These are phyloP conservation scores for Neosilurus hyrtlii DNA, from an alignment of 2,797 vertebrate genomes.

Conservation along the genomic window DNA sequence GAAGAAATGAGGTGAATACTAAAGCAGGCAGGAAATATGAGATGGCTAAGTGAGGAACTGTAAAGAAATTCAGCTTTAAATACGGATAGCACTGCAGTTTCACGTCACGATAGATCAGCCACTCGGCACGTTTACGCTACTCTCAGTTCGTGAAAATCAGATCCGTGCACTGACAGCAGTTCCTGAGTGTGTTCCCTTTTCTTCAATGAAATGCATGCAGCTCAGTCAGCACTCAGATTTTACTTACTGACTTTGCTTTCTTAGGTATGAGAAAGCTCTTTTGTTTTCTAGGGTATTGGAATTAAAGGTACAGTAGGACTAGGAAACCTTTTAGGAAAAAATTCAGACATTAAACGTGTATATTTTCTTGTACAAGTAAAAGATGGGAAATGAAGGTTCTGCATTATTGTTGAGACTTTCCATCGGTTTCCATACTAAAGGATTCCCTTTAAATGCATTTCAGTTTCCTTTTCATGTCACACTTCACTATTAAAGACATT, in stretches of 20 bases:
- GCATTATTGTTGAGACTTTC: not conserved
- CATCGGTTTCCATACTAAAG: not conserved
- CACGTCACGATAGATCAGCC: not conserved
- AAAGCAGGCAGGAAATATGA: not conserved
- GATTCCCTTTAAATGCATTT: not conserved
- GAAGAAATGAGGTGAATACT: slow-evolving; percentile 22
- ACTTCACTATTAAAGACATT: not conserved
- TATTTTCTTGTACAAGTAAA: not conserved
- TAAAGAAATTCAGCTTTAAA: not conserved
- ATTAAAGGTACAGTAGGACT: not conserved
- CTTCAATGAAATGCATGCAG: not conserved
- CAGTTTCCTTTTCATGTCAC: not conserved
- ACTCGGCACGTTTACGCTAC: not conserved
- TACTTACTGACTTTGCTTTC: not conserved
- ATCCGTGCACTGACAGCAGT: not conserved
- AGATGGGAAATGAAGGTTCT: not conserved
- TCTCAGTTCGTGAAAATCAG: not conserved
- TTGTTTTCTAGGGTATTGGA: not conserved
- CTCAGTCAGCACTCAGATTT: not conserved
- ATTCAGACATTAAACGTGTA: not conserved
- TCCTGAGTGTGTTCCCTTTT: not conserved
- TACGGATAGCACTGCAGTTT: not conserved
- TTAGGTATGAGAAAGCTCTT: too few species aligned
- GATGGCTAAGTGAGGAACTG: not conserved
- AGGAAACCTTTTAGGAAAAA: not conserved